Evolutionary conservation across 1,140 invertebrate species (phyloP), one percentile per base, ranked within the genome.

Genomic region (Philaenus spumarius): DNA sequence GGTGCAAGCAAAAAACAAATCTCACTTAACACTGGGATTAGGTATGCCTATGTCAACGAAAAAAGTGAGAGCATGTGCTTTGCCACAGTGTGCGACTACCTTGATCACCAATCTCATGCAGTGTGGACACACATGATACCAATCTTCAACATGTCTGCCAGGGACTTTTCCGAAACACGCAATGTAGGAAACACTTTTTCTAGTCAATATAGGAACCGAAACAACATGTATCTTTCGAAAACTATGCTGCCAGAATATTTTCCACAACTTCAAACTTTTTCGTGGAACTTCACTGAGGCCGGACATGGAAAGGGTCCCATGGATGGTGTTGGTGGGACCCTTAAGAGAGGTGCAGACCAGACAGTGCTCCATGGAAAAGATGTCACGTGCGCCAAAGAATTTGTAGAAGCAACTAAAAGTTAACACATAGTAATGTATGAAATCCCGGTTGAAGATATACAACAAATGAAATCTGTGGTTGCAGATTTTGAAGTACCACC

Each of bases 341-440:
- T n/a, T n/a, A n/a, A n/a, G n/a, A n/a, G n/a, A n/a, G n/a, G n/a
- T 20, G 68, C 66, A 23, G 69, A 71, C 54, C 60, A 59, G 17
- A 62, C 64, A 24, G 64, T 70, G 17, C 63, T 62, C 30, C 39
- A 47, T 42, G 68, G 68, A 34, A 58, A 64, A 24, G 68, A 69
- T 57, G 45, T 70, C 47, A 50, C 17, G 19, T 50, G 14, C 15
- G 47, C 47, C 22, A 11, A 19, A 24, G 47, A 50, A 6, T 50
- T 50, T 50, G 47, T 50, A 22, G 9, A 50, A 4, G 23, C 23
- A 24, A 6, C 15, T 50, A 7, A 50, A 24, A 24, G 15, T 22
- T 11, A 24, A n/a, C n/a, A 50, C 9, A 24, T 24, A 50, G 9
- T 45, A 6, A 24, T 24, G 4, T 7, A 6, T 4, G 19, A 22